phyloP scores from a whole-genome alignment of 2,113 vertebrate species.

The Lampris incognitus region DNA sequence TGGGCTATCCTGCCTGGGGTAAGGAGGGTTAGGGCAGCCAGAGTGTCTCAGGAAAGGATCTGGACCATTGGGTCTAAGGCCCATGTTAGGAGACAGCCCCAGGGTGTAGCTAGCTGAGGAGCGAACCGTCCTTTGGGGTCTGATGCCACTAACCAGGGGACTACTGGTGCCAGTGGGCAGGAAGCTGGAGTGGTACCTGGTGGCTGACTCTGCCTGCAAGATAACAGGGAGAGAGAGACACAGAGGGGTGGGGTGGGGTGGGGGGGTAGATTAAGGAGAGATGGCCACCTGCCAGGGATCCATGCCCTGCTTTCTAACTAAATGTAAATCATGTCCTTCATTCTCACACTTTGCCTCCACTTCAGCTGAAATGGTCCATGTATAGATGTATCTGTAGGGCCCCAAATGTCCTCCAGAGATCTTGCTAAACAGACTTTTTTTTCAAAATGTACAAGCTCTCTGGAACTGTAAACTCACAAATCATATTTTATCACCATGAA shows the following conservation, averaged over 20 bases:
- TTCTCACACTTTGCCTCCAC: conserved; percentile 35
- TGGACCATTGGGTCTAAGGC: conserved; percentile 74
- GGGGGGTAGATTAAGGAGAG: conserved; percentile 37
- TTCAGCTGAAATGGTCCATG: conserved; percentile 50
- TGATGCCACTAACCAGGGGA: conserved; percentile 75
- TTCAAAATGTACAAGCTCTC: conserved; percentile 54
- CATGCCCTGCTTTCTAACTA: conserved; percentile 51
- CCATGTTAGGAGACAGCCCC: conserved; percentile 83
- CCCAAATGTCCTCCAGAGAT: conserved; percentile 28
- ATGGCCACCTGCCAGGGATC: conserved; percentile 58
- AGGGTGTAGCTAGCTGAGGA: conserved; percentile 85
- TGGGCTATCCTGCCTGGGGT: conserved; percentile 84
- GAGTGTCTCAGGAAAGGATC: conserved; percentile 81
- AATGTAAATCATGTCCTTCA: conserved; percentile 61
- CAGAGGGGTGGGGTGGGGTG: conserved; percentile 17
- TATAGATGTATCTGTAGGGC: conserved; percentile 26
- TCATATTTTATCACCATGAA: conserved; percentile 53
- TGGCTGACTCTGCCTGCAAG: conserved; percentile 78
- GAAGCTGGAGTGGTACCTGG: conserved; percentile 80
- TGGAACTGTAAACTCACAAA: conserved; percentile 54
- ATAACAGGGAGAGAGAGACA: conserved; percentile 24
- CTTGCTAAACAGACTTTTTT: conserved; percentile 54
- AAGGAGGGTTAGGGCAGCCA: conserved; percentile 78
- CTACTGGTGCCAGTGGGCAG: conserved; percentile 82
- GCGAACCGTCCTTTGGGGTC: conserved; percentile 78